Percentiles rank a stretch among this genome's conserved stretches.
phyloP scores from a whole-genome alignment of 2,888 invertebrate species.

The Hoplodrina ambigua region DNA sequence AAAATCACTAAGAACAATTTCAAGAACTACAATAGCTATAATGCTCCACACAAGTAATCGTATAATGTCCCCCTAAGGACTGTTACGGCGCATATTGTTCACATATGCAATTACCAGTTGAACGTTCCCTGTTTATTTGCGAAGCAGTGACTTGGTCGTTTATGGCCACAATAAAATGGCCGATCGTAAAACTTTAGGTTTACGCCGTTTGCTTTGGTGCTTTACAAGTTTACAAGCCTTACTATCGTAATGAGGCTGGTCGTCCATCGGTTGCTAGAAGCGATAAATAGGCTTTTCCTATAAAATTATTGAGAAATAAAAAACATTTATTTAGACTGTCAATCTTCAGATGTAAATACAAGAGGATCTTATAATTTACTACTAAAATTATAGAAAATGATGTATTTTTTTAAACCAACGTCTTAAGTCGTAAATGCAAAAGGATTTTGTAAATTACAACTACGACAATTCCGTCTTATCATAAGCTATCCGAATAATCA shows the following conservation, averaged over 20 bases:
- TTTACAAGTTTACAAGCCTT: slow-evolving; percentile 65
- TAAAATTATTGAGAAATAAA: background rate
- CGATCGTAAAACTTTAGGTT: slow-evolving; percentile 78
- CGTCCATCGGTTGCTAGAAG: slow-evolving; percentile 10
- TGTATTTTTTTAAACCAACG: background rate
- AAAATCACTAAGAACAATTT: slow-evolving; percentile 45
- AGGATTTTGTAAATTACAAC: too few relatives aligned
- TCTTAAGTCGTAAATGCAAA: too few relatives aligned
- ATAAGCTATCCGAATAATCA: too few relatives aligned
- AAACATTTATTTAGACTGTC: background rate
- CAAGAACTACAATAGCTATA: slow-evolving; percentile 28
- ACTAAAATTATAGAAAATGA: background rate
- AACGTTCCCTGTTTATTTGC: slow-evolving; percentile 72
- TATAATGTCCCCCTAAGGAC: slow-evolving; percentile 46
- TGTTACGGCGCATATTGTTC: slow-evolving; percentile 46
- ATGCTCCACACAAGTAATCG: slow-evolving; percentile 46
- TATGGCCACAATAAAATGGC: slow-evolving; percentile 77
- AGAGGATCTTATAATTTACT: too few relatives aligned
- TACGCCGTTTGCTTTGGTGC: slow-evolving; percentile 67
- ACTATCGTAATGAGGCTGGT: slow-evolving; percentile 63
- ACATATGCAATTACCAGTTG: slow-evolving; percentile 70
- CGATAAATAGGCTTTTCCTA: background rate
- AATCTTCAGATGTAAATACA: too few relatives aligned
- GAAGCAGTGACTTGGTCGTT: slow-evolving; percentile 71
- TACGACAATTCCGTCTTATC: too few relatives aligned